Conservation (phyloP, 2,113 vertebrate genomes). For the Tricholaema leucomelas region DNA sequence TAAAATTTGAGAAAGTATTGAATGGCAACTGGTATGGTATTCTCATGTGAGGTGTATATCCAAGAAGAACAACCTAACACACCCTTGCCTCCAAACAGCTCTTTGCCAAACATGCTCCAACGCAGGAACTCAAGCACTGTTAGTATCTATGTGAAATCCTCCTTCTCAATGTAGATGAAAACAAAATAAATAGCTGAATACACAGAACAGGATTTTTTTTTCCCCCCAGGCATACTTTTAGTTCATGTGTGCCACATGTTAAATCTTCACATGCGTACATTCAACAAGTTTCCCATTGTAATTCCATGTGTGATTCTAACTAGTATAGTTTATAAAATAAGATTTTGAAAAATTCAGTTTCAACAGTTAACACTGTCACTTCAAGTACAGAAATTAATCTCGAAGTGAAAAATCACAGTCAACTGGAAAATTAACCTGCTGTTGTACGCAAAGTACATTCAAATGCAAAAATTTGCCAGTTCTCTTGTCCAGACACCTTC, state of each 20-base stretch:
- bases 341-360: neutral
- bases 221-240: neutral
- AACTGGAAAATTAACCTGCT: neutral
- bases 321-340: neutral
- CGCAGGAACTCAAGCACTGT: neutral
- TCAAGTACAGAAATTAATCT: neutral
- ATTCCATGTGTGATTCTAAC: neutral
- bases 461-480: neutral
- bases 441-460: neutral
- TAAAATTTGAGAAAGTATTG: neutral
- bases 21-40: neutral
- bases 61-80: neutral
- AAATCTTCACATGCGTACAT: neutral
- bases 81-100: neutral
- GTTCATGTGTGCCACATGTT: no score
- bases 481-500: neutral
- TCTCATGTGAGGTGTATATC: neutral
- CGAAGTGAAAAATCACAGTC: neutral
- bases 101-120: neutral
- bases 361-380: neutral
- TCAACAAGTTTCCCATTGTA: neutral
- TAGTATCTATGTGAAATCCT: neutral
- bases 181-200: neutral
- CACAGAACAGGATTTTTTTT: neutral
- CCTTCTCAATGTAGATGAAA: neutral